These are phyloP conservation scores for Phaonia tiefii DNA, from an alignment of 2,888 invertebrate species.

Conservation along the genomic window DNA sequence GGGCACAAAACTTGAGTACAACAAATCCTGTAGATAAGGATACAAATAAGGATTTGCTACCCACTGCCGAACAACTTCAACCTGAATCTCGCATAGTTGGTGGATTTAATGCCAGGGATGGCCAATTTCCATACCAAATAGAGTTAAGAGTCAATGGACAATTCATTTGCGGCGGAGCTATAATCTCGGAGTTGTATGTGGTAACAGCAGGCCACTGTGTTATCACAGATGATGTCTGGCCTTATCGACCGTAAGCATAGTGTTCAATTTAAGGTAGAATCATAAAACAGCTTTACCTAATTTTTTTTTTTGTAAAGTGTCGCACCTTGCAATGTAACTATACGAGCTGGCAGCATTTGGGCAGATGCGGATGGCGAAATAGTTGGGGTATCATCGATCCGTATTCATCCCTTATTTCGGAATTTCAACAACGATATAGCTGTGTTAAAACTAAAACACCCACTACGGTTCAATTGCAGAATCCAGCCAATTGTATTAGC, in stretches of 20 bases:
- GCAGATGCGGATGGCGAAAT: constrained; percentile 73
- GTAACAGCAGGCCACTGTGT: constrained; percentile 79
- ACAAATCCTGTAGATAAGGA: no score
- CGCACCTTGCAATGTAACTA: constrained; percentile 70
- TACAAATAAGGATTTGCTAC: no score
- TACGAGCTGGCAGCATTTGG: constrained; percentile 78
- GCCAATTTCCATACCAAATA: constrained; percentile 79
- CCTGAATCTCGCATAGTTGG: constrained; percentile 74
- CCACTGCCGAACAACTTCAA: no score
- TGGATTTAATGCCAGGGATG: constrained; percentile 75
- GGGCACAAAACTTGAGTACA: no score
- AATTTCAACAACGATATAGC: constrained; percentile 74
- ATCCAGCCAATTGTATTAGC: constrained; percentile 72
- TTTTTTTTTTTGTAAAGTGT: constrained; percentile 70
- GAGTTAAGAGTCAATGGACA: constrained; percentile 73
- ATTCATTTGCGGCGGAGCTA: constrained; percentile 76
- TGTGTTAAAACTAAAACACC: constrained; percentile 71
- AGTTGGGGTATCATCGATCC: constrained; percentile 72
- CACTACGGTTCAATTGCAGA: constrained; percentile 69
- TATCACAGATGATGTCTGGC: constrained; percentile 63
- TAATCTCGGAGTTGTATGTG: constrained; percentile 72
- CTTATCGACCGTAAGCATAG: constrained; percentile 70
- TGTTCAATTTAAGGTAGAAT: no score
- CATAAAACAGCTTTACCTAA: no score
- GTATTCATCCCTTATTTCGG: constrained; percentile 64